A percentile compares a stretch with the other conserved stretches of the same genome.
phyloP scores from a whole-genome alignment of 2,113 vertebrate genomes.

The Anser cygnoides region DNA sequence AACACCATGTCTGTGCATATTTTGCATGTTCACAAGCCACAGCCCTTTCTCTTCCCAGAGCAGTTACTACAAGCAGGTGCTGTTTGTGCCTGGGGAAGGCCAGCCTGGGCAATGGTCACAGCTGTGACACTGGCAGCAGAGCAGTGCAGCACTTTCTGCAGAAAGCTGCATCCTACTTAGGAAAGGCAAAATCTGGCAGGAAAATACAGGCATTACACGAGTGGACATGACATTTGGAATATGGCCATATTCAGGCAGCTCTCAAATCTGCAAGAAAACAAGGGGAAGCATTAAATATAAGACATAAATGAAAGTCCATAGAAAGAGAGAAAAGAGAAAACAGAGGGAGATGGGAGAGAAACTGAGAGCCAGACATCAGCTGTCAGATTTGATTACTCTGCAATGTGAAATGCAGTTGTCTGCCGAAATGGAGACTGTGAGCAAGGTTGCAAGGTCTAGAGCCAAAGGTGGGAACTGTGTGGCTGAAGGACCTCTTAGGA shows the following conservation, averaged over 20 bases:
- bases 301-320: neutral
- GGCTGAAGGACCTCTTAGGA: neutral
- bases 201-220: neutral
- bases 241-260: neutral
- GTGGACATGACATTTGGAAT: neutral
- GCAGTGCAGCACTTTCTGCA: neutral
- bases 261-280: constrained; percentile 16
- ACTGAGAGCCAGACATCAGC: neutral
- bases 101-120: rapidly evolving
- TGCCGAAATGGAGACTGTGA: neutral
- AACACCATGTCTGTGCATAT: neutral
- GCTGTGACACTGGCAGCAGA: neutral
- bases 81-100: neutral
- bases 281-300: neutral
- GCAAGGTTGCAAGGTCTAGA: rapidly evolving
- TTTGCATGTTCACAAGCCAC: neutral
- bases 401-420: neutral
- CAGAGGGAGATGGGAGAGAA: neutral
- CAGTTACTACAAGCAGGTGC: neutral
- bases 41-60: neutral
- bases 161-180: neutral
- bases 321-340: neutral
- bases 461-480: neutral
- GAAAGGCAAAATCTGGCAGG: neutral
- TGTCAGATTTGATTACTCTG: neutral